These are phyloP conservation scores for Sebastes nivosus DNA, from an alignment of 2,797 vertebrate species.

Conservation along the genomic window DNA sequence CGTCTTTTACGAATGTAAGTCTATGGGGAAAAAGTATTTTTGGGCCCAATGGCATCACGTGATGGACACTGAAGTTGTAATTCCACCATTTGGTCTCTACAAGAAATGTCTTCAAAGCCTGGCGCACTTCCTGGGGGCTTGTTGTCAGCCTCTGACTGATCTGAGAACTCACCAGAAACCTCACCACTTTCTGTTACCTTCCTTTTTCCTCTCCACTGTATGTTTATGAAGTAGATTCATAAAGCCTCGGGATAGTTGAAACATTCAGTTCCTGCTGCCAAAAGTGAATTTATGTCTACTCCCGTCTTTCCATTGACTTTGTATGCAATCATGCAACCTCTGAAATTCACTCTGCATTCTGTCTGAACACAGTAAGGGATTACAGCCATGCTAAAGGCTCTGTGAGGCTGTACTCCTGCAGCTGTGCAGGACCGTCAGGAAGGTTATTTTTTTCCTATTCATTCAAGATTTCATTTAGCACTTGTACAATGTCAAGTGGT, in stretches of 20 bases:
- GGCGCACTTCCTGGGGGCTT: too few species aligned
- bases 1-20: too few species aligned
- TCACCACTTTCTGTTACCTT: background rate
- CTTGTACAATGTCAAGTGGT: conserved; percentile 23
- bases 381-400: too few species aligned
- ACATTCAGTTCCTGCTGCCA: background rate
- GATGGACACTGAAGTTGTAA: too few species aligned
- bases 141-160: background rate
- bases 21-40: too few species aligned
- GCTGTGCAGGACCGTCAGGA: background rate
- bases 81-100: too few species aligned
- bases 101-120: too few species aligned
- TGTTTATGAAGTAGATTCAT: background rate
- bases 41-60: too few species aligned
- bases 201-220: background rate
- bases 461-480: background rate
- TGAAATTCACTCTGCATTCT: too few species aligned
- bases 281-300: background rate
- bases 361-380: too few species aligned
- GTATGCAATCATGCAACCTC: too few species aligned
- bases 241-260: background rate
- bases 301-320: background rate
- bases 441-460: background rate
- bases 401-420: background rate
- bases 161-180: background rate